Base-by-base conservation (phyloP, 2,113 vertebrate genomes). In the Plecotus auritus region DNA sequence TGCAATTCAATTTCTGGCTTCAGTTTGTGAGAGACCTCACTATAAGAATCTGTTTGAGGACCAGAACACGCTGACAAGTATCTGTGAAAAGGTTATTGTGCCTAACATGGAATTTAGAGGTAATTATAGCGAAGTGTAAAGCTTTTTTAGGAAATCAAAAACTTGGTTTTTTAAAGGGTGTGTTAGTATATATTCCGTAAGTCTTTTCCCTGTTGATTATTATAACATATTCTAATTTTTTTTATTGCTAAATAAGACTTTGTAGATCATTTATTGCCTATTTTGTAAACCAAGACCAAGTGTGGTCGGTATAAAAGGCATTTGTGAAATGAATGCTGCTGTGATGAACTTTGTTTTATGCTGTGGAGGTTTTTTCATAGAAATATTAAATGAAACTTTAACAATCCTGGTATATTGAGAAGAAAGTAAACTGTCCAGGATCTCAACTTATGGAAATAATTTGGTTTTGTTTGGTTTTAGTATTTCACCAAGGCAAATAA, bases 31-130 rank as follows among this genome's bases (percentile, higher is more conserved):
- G 98, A 99, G 99, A 97, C 99, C 99, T 9, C 99, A 99, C 97
- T 99, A 99, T 97, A 99, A 99, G 96, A 99, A 99, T 97, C 98
- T 99, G 16, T 99, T 99, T 98, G 99, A 99, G 97, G 99, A 99
- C 98, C 99, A 99, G 98, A 99, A 98, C 96, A 99, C 99, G 0
- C 96, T 99, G 97, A 99, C 99, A 45, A 99, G 99, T 98, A 99
- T 99, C 97, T 99, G 99, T 97, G 99, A 99, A 98, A 99, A 99
- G 97, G 99, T 99, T 97, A 99, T 99, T 97, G 99, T 99, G 82
- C 99, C 99, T 95, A 99, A 99, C 98, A 99, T 99, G 99, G 99
- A 99, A 98, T 99, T 99, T 97, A 99, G 99, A 99, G 99, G 99
- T 99, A 98, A 98, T 72, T 97, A 92, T 67, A 49, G 47, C 76